Evolutionary conservation across 2,113 vertebrate species (phyloP), one percentile per base, ranked within the genome.

Genomic region (Galemys pyrenaicus): DNA sequence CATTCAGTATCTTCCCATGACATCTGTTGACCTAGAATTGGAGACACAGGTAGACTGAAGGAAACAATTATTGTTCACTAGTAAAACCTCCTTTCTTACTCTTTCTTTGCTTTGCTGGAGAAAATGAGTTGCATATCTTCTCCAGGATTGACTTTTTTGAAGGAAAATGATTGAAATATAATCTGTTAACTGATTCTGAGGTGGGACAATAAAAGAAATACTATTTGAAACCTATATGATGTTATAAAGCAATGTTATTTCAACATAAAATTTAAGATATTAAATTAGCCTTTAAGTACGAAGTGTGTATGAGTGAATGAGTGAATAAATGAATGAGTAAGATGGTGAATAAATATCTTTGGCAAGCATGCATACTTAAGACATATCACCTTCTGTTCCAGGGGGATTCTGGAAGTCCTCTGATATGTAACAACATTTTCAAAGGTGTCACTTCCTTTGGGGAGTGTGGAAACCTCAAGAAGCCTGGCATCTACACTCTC

Each of bases 371-470:
- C 24, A 28, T 26, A 13, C 35, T 62, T 73, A 54, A 62, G 41
- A 49, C 4, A 70, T 22, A 35, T 88, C 70, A 35, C 16, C 28
- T 4, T 56, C 91, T 90, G 44, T 82, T 65, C 37, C 87, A 98
- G 98, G 97, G 97, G 2, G 97, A 98, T 93, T 96, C 97, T 49
- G 98, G 98, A 0, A 96, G 98, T 68, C 98, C 98, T 94, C 96
- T 98, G 79, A 97, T 94, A 90, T 98, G 98, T 15, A 93, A 95
- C 0, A 60, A 84, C 0, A 8, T 35, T 22, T 94, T 98, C 92
- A 97, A 2, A 84, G 98, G 98, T 58, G 94, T 98, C 64, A 95
- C 97, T 44, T 70, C 97, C 0, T 98, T 98, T 35, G 12, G 62
- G 0, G 90, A 15, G 2, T 98, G 98, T 87, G 97, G 95, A 6